Evolutionary conservation across 2,888 invertebrate species (phyloP), one percentile per base, ranked within the genome.

Genomic region (Synanthedon tipuliformis): DNA sequence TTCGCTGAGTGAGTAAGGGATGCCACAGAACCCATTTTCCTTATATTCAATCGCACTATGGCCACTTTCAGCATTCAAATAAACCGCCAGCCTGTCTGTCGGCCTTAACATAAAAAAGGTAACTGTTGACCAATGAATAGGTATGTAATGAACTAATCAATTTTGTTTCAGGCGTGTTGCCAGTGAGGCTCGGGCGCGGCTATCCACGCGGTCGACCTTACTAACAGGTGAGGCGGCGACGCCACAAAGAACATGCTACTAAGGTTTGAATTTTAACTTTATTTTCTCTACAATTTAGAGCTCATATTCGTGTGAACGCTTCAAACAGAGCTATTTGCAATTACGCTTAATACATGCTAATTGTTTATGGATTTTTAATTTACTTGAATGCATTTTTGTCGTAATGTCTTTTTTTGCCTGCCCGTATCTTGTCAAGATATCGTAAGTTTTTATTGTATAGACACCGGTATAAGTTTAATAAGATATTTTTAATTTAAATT

Each of bases 201-300:
- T 63, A 65, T 63, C 66, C 66, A 70, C 82, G 86, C 84, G 83
- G 78, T 83, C 85, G 85, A 69, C 86, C 86, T 86, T 85, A 84
- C 85, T 73, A 80, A 81, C 82, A 85, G 86, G 86, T 86, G 86
- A 86, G 86, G 87, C 82, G 84, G 77, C 77, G 74, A 71, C 82
- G 81, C 81, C 80, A 79, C 80, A 76, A 78, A 83, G 85, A 87
- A 75, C 85, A 86, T 87, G 87, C 80, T 87, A 78, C 84, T 87
- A 87, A 87, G 87, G 87, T 87, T 84, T 77, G 86, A 80, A 75
- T 75, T 71, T 75, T 16, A 71, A 74, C 75, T 79, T 79, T 82
- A 83, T 81, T 59, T 60, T 50, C 65, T 58, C 27, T 15, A 0
- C 3, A 34, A 59, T 57, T 51, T 51, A 59, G 49, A 50, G 10